Base-by-base conservation (phyloP, 2,888 invertebrate genomes). In the Agrochola lota region DNA sequence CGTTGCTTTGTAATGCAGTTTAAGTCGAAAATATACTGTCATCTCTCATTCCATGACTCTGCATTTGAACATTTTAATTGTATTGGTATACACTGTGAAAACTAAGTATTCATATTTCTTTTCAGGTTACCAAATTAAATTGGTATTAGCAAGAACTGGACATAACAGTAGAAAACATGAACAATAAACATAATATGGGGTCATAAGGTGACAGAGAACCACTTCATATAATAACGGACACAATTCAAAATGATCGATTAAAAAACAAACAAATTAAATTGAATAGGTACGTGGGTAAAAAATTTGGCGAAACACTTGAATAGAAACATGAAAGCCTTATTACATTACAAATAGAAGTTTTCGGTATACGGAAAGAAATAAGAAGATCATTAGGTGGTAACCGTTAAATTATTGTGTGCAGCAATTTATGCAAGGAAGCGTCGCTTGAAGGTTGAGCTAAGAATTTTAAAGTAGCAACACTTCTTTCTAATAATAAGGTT, bases 1-100 rank as follows among this genome's bases (percentile, higher is more conserved):
- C 69, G 77, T 83, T 83, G 67, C 68, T 80, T 70, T 64, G 62
- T 26, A 66, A 49, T 68, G 59, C 52, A 35, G 12, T 11, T 59
- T 35, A 49, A 17, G 5, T 40, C 15, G 9, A 9, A 74, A 46
- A 49, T 63, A 55, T 35, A 43, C 20, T 26, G 15, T 59, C 15
- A 23, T 26, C 57, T 26, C 17, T 35, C 11, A 46, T 17, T 4
- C 4, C 20, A 63, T 52, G n/a, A n/a, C 15, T 62, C n/a, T 59
- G 35, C 46, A 46, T 76, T 52, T 60, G 30, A 26, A 69, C 11
- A 69, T 43, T 60, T 49, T 59, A 4, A 26, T 46, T 49, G 12
- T 30, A 17, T 40, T 43, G 55, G 12, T 20, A 26, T 20, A 68
- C 11, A 30, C 7, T 12, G 20, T 49, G 26, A 26, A 71, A 73